These are phyloP conservation scores for Melanchra persicariae DNA, from an alignment of 2,888 invertebrate genomes.

Conservation along the genomic window DNA sequence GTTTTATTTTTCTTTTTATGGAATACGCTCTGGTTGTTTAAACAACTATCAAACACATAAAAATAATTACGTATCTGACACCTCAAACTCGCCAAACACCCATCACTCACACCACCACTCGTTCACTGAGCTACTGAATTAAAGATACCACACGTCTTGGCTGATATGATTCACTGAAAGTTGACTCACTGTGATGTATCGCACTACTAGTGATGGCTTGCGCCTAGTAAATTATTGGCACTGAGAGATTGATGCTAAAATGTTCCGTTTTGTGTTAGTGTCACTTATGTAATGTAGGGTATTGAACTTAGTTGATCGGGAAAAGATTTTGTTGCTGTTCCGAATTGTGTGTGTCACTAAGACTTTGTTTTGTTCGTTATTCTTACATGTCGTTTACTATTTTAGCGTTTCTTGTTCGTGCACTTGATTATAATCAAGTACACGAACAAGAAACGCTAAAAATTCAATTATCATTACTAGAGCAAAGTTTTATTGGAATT, in stretches of 20 bases:
- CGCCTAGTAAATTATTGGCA: constrained; percentile 61
- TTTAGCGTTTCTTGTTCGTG: no score
- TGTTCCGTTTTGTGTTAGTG: constrained; percentile 23
- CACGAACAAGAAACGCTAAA: no score
- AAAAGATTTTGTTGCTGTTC: neutral
- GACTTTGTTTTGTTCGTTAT: neutral
- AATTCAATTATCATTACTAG: no score
- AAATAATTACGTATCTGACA: neutral
- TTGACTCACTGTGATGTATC: constrained; percentile 67
- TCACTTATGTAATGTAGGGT: constrained; percentile 30
- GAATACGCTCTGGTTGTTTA: no score
- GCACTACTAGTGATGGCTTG: constrained; percentile 31
- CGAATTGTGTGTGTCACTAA: neutral
- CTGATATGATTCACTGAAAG: constrained; percentile 71
- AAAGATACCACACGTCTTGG: constrained; percentile 79
- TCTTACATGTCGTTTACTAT: no score
- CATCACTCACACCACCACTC: constrained; percentile 21
- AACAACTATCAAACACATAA: neutral
- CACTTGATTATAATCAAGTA: no score
- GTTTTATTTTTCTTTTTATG: no score
- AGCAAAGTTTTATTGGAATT: no score
- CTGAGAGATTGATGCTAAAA: constrained; percentile 55
- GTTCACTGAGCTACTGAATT: constrained; percentile 79
- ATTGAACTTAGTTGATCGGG: constrained; percentile 30
- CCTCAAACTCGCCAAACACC: constrained; percentile 4